Evolutionary conservation across 2,888 invertebrate species (phyloP), one percentile per base, ranked within the genome.

Genomic region (Drosophila melanosoma): DNA sequence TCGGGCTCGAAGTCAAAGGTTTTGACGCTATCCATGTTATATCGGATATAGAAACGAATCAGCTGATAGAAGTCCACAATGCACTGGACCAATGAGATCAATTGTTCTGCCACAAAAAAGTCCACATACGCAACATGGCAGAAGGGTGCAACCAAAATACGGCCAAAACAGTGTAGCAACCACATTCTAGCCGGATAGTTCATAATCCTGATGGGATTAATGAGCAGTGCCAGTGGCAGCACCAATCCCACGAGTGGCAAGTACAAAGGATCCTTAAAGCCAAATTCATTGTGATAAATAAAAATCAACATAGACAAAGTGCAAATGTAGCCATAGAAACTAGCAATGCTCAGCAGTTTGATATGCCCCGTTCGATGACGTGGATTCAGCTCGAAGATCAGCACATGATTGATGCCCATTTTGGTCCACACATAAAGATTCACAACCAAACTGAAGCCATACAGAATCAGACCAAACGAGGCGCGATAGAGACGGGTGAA

Each of bases 91-190:
- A 99, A 94, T 62, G 98, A 98, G 93, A 98, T 99, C 91, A 99
- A 94, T 93, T 99, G 99, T 94, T 99, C 99, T 12, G 79, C 99
- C 91, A 99, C 95, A 99, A 99, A 99, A 94, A 99, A 99, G 93
- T 99, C 99, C 6, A 98, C 98, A 92, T 99, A 99, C 26, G 96
- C 95, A 10, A 99, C 98, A 75, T 96, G 96, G 91, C 96, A 96
- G 90, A 98, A 97, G 20, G 99, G 99, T 0, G 99, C 97, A 42
- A 96, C 95, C 36, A 98, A 86, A 66, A 98, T 96, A 54, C 97
- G 95, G 75, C 96, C 96, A 29, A 76, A 94, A 81, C 98, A 96
- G 92, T 95, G 95, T 33, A 99, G 93, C 11, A 98, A 95, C 99
- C 99, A 99, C 93, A 97, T 97, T 75, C 99, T 94, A 0, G 98